Conservation (phyloP, 2,113 vertebrate species). For the Syngnathus scovelli region DNA sequence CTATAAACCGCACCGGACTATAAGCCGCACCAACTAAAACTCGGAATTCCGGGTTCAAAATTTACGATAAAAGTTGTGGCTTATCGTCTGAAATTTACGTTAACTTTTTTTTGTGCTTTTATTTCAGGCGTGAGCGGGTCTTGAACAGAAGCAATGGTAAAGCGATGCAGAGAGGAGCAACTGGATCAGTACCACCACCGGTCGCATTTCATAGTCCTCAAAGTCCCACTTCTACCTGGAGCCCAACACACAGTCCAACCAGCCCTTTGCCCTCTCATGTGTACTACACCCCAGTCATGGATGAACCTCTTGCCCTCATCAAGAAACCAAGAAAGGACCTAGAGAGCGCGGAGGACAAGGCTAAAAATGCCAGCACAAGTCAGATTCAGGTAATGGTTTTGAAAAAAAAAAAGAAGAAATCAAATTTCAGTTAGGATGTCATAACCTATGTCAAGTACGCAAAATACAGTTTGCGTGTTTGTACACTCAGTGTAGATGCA, state of each 20-base stretch:
- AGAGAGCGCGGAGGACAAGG: constrained; percentile 50
- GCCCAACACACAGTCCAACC: constrained; percentile 64
- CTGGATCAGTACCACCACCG: constrained; percentile 18
- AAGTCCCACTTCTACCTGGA: constrained; percentile 65
- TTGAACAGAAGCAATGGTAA: constrained; percentile 55
- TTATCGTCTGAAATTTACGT: no score
- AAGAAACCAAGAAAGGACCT: constrained; percentile 70
- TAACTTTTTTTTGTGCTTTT: neutral
- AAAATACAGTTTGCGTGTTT: constrained; percentile 18
- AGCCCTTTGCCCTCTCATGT: constrained; percentile 55
- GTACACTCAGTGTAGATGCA: constrained; percentile 42
- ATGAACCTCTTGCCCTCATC: constrained; percentile 75
- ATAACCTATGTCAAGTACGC: neutral
- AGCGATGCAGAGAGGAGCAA: constrained; percentile 43
- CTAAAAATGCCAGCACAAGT: constrained; percentile 30
- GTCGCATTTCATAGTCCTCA: constrained; percentile 48
- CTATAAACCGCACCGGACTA: no score
- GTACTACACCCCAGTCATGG: constrained; percentile 68
- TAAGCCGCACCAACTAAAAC: no score
- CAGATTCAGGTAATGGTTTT: constrained; percentile 66
- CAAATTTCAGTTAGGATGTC: neutral
- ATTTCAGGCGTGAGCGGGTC: constrained; percentile 66
- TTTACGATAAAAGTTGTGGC: no score
- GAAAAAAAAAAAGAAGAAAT: neutral
- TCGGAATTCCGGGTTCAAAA: no score